Base-by-base conservation (phyloP, 2,888 invertebrate species). In the Tortrix viridana region DNA sequence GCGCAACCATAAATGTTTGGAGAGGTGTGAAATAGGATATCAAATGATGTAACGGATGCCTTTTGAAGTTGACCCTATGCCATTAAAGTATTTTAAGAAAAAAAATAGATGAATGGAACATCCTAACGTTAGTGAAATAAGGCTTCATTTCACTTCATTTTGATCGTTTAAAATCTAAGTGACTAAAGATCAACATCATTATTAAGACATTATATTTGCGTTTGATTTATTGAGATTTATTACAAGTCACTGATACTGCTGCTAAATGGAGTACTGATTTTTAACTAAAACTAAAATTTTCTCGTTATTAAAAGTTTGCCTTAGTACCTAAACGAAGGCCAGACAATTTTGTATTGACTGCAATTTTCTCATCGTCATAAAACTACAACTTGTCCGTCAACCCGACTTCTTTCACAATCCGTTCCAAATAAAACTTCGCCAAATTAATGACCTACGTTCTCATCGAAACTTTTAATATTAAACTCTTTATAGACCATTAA, bases 11-110 rank as follows among this genome's bases (percentile, higher is more conserved):
- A 82, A 85, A 80, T 80, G 76, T 85, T 82, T 80, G 74, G 75
- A 85, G 82, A 84, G 82, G 86, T 87, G 85, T 89, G 89, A 88
- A 90, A 89, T 89, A 79, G 79, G 85, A 89, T 88, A 82, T 74
- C 81, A 84, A 82, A 88, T 86, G 80, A 74, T 77, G 79, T 84
- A 87, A 88, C 87, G 86, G 82, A 83, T 85, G 74, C 77, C 75
- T 80, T 76, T 76, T 76, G 72, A 69, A 67, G 65, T 69, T 79
- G 74, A 73, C 74, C 72, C 74, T 71, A 73, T 71, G 72, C 67
- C 70, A 69, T 65, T 53, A 66, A 72, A 72, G 60, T 47, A 49
- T 57, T 63, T 52, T 41, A 56, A 16, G 44, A 48, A 58, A 62
- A 59, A n/a, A 65, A 66, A 60, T 47, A 60, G 63, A 18, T 62